These are phyloP conservation scores for Psittacula cyanocephala DNA, from an alignment of 2,113 vertebrate genomes.

Conservation along the genomic window DNA sequence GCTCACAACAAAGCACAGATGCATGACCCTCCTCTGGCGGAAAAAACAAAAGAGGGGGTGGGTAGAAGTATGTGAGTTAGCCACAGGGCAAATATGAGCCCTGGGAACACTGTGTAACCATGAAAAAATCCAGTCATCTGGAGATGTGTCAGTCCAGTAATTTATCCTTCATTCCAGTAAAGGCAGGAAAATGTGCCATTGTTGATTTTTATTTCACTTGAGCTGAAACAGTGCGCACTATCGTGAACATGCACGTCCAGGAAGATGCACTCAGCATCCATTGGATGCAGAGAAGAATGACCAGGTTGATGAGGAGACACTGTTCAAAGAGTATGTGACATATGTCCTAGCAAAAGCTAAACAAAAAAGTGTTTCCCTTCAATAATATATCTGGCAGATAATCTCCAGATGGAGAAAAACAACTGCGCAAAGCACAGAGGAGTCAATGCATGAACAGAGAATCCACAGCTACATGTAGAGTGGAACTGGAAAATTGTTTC, in stretches of 20 bases:
- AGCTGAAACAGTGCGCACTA: accelerated
- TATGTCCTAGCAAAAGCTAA: not conserved
- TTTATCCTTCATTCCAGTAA: not conserved
- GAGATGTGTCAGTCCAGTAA: not conserved
- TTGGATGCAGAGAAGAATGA: accelerated
- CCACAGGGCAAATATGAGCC: not conserved
- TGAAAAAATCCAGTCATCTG: not conserved
- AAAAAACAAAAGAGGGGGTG: not conserved
- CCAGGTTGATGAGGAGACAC: not conserved
- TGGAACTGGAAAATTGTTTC: not conserved
- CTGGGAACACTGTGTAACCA: not conserved
- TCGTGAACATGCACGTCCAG: not conserved
- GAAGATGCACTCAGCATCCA: not conserved
- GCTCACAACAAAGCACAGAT: not conserved
- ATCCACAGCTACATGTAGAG: not conserved
- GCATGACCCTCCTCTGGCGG: not conserved
- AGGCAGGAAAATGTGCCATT: not conserved
- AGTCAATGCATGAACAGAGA: not conserved
- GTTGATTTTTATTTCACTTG: not conserved
- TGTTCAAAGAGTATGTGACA: not conserved
- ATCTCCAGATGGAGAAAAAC: not conserved
- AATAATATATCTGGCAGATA: not conserved
- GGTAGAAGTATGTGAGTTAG: not conserved
- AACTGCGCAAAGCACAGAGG: not conserved
- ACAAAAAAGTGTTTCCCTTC: not conserved